phyloP scores from a whole-genome alignment of 2,888 invertebrate species.

The Dasysyrphus tricinctus region DNA sequence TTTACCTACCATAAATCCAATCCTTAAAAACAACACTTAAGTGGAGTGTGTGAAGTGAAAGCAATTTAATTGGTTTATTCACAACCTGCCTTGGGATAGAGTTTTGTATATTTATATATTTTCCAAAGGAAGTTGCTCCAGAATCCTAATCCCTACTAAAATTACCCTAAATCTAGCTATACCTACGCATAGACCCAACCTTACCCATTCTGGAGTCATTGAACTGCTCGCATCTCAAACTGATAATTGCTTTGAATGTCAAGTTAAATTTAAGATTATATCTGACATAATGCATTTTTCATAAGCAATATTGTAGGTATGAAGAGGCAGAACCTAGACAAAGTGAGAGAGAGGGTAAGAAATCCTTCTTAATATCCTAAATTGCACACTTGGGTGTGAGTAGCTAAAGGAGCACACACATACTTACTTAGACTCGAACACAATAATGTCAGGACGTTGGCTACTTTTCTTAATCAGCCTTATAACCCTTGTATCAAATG shows the following conservation, averaged over 20 bases:
- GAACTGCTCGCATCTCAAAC: constrained; percentile 18
- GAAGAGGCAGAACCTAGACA: background rate
- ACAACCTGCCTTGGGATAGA: background rate
- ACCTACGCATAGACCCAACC: background rate
- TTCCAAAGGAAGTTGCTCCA: background rate
- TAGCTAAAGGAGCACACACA: background rate
- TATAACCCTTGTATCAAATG: constrained; percentile 43
- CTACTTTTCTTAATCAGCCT: constrained; percentile 45
- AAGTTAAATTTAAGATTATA: constrained; percentile 33
- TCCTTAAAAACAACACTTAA: constrained; percentile 7
- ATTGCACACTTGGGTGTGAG: constrained; percentile 9
- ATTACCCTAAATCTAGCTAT: background rate
- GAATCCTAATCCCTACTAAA: constrained; percentile 3
- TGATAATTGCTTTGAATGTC: constrained; percentile 38
- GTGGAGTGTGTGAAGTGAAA: constrained; percentile 4
- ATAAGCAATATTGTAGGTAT: constrained; percentile 16
- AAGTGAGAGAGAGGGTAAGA: background rate
- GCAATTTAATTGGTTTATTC: constrained; percentile 14
- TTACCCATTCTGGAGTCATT: constrained; percentile 9
- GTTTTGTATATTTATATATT: background rate
- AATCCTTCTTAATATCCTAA: constrained; percentile 27
- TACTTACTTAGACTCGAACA: background rate
- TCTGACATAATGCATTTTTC: constrained; percentile 43
- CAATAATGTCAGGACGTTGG: background rate
- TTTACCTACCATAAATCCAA: background rate